Base-by-base conservation (phyloP, 2,797 vertebrate genomes). In the Fundulus diaphanus region DNA sequence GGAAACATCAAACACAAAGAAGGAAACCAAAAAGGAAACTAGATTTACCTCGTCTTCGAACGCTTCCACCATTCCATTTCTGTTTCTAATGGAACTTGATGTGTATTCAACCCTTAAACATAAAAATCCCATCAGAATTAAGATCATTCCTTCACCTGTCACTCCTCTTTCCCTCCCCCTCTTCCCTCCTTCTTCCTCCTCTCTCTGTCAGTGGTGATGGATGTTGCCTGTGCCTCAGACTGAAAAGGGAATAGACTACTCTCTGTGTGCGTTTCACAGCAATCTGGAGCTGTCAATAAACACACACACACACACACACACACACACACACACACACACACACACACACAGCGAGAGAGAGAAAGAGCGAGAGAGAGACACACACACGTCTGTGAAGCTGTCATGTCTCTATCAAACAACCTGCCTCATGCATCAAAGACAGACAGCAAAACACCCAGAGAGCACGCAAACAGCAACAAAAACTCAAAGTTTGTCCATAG, bases 181-280 rank as follows among this genome's bases (percentile, higher is more conserved):
- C 78, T 72, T 73, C 46, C 71, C 27, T 24, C 46, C 77, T 37
- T 49, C 27, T 71, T 56, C 74, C 9, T 66, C 35, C 27, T 67
- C 75, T 33, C 78, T 81, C 83, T 88, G 87, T 87, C 88, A 91
- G 81, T 79, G 73, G 81, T 94, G 90, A 93, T 92, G 89, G 87
- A 93, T 93, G 91, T 89, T 89, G 77, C 82, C 82, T 88, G 85
- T 77, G 83, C 91, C 82, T 82, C 86, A 90, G 86, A 90, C 89
- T 91, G 91, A 92, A 88, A 86, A 84, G 87, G 89, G 91, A 93
- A 92, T 92, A 92, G 90, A 90, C 89, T 92, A 81, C 87, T 92
- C 88, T 91, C 88, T 90, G 84, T 86, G 84, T 87, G 87, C 79
- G 37, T 90, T 92, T 90, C 90, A 87, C 90, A 90, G 91, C 90